Evolutionary conservation across 2,113 vertebrate species (phyloP), one percentile per base, ranked within the genome.

Genomic region (Riparia riparia): DNA sequence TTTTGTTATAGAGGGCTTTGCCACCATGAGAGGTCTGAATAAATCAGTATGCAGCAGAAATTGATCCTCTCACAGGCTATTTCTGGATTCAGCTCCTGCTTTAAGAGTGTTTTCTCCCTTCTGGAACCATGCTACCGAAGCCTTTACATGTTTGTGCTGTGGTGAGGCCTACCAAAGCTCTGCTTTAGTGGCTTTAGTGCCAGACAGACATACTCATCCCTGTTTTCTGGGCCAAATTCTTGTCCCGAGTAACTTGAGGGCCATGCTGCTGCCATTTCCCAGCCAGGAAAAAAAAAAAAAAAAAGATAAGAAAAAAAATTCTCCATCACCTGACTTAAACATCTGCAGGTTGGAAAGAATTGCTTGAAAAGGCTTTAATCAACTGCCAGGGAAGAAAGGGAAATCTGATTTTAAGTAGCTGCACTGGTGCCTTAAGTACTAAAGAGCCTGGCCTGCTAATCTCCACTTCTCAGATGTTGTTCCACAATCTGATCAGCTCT

Each of bases 1-100:
- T 96, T 95, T 96, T 94, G 85, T 92, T 96, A 93, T 45, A 92
- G 65, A 96, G 69, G 88, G 53, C 76, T 96, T 94, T 84, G 90
- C 93, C 93, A 65, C 82, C 39, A 19, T 8, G 44, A 45, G 80
- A 93, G 69, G 85, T 82, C 88, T 93, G 92, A 96, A 92, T 97
- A 96, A 96, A 96, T 96, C 90, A 92, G 89, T 18, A 94, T 92
- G 95, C 85, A 86, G 85, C 79, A 89, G 73, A 91, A 95, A 96
- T 96, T 96, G 95, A 96, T 94, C 72, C 53, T 79, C 70, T 89
- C 69, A 12, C 87, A 31, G 85, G 82, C 90, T 96, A 69, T 95
- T 95, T 93, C 76, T 94, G 72, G 41, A 86, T 68, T 78, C 77
- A 76, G 53, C 22, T 86, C 17, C 17, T 65, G 12, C 56, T 94